A percentile compares a stretch with the other conserved stretches of the same genome.
These are phyloP conservation scores for Hybognathus amarus DNA, from an alignment of 2,797 vertebrate genomes.

Conservation along the genomic window DNA sequence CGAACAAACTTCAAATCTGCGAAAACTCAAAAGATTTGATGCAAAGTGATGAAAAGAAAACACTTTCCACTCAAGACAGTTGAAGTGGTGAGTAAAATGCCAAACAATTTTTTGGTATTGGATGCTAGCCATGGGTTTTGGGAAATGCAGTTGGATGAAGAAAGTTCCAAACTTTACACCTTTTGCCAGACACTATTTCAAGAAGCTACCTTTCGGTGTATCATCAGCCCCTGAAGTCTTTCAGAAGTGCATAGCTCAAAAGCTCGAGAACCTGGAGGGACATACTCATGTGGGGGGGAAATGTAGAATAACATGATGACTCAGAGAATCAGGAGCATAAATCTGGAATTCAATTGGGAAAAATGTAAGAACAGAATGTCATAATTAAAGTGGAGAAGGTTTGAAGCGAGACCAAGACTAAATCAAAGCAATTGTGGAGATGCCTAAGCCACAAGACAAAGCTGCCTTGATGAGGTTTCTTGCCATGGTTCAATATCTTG, in stretches of 20 bases:
- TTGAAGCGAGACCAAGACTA: conserved; percentile 20
- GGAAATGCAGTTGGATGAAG: conserved; percentile 43
- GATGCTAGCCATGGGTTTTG: conserved; percentile 46
- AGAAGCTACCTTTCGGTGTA: conserved; percentile 22
- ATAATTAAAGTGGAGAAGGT: conserved; percentile 23
- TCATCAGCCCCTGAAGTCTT: conserved; percentile 31
- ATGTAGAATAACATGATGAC: not conserved
- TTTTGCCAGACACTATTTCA: not conserved
- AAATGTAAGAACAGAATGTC: conserved; percentile 20
- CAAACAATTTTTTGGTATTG: conserved; percentile 32
- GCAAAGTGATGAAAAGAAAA: conserved; percentile 15
- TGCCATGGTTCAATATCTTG: conserved; percentile 17
- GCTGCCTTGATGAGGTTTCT: not conserved
- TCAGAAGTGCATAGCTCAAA: conserved; percentile 33
- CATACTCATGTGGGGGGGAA: not conserved
- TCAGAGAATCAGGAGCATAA: conserved; percentile 32
- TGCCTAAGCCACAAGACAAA: conserved; percentile 45
- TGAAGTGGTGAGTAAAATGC: conserved; percentile 34
- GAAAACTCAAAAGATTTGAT: not conserved
- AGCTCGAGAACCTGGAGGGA: conserved; percentile 24
- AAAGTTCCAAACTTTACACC: conserved; percentile 19
- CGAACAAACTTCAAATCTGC: conserved; percentile 26
- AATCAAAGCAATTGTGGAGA: conserved; percentile 38
- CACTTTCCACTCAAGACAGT: conserved; percentile 41
- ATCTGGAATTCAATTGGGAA: conserved; percentile 19